phyloP scores from a whole-genome alignment of 1,140 invertebrate species.

The Macrobrachium nipponense region DNA sequence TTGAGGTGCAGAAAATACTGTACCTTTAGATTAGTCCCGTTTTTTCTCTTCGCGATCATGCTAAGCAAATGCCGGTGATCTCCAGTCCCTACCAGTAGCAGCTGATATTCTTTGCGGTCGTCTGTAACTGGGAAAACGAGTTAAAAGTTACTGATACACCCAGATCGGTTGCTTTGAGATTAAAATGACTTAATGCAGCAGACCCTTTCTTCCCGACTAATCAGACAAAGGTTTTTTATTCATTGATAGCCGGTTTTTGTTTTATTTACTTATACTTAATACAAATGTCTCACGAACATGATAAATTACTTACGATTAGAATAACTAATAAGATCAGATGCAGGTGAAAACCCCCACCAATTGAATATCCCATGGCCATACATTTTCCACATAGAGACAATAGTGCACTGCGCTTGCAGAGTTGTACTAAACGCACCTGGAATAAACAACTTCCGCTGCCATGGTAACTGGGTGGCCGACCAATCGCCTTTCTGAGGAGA shows the following conservation, averaged over 20 bases:
- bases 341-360: slow-evolving; percentile 53
- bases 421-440: neutral
- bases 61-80: slow-evolving; percentile 44
- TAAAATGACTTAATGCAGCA: no score
- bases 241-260: neutral
- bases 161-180: no score
- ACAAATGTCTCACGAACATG: neutral
- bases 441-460: slow-evolving; percentile 25
- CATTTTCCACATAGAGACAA: neutral
- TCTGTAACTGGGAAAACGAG: neutral
- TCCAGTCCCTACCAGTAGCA: slow-evolving; percentile 30
- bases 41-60: neutral
- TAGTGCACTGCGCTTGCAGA: neutral
- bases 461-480: neutral
- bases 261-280: neutral
- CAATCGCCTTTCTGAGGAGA: neutral
- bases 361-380: slow-evolving; percentile 40
- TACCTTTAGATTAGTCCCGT: slow-evolving; percentile 25
- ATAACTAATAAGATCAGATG: slow-evolving; percentile 28
- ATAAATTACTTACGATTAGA: slow-evolving; percentile 23
- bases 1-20: neutral
- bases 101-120: slow-evolving; percentile 1
- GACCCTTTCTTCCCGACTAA: no score
- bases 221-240: no score
- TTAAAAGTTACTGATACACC: no score